These are phyloP conservation scores for Rhabdophis nuchalis DNA, from an alignment of 2,797 vertebrate genomes.

Conservation along the genomic window DNA sequence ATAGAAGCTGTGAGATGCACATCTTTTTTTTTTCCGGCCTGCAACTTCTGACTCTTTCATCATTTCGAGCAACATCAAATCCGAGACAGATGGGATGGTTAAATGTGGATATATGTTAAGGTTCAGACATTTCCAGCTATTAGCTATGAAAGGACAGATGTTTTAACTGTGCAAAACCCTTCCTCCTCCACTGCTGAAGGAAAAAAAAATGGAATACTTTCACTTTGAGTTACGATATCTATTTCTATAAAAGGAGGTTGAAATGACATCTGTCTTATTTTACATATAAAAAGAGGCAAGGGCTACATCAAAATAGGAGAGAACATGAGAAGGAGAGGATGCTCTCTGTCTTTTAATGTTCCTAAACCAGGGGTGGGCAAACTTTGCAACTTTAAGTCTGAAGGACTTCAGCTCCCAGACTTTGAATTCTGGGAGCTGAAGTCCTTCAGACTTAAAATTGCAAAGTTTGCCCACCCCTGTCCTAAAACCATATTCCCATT, in stretches of 20 bases:
- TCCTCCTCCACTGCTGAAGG: not conserved
- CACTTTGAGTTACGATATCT: not conserved
- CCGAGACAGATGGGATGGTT: constrained; percentile 19
- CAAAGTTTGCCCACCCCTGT: too few species aligned
- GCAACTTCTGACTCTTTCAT: not conserved
- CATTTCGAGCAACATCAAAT: not conserved
- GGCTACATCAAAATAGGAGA: not conserved
- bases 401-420: too few species aligned
- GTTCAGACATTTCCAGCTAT: not conserved
- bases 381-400: too few species aligned
- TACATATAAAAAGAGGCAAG: not conserved
- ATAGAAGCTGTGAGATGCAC: not conserved
- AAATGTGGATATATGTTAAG: constrained; percentile 1
- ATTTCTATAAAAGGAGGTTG: not conserved
- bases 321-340: not conserved
- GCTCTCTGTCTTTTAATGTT: not conserved
- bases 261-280: not conserved
- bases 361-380: too few species aligned
- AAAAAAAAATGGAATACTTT: not conserved
- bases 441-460: too few species aligned
- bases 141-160: not conserved
- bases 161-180: not conserved
- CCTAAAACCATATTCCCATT: not conserved
- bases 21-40: not conserved
- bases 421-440: too few species aligned